phyloP scores from a whole-genome alignment of 1,140 invertebrate species.

The Hirudo medicinalis region DNA sequence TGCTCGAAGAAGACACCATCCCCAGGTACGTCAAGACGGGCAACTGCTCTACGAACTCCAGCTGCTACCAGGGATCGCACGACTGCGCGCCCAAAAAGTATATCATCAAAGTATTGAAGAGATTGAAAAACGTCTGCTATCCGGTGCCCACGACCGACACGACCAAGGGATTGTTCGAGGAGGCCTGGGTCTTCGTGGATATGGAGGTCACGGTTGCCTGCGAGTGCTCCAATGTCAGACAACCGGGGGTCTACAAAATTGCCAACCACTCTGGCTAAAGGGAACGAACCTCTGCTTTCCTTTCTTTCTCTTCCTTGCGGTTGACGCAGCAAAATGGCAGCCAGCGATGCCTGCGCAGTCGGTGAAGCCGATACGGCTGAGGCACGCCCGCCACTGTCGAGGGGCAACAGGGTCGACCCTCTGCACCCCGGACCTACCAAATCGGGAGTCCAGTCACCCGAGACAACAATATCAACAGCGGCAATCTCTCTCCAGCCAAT shows the following conservation, averaged over 20 bases:
- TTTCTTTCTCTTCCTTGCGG: too few relatives aligned
- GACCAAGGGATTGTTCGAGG: background rate
- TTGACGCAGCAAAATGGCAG: too few relatives aligned
- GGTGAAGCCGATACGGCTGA: too few relatives aligned
- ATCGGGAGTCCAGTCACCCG: too few relatives aligned
- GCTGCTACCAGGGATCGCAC: background rate
- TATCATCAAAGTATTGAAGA: background rate
- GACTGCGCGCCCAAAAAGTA: slow-evolving; percentile 3
- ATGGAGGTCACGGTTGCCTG: slow-evolving; percentile 9
- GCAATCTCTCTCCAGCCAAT: too few relatives aligned
- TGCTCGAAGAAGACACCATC: background rate
- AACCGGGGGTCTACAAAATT: background rate
- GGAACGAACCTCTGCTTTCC: too few relatives aligned
- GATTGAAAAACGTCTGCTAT: background rate
- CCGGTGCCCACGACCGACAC: background rate
- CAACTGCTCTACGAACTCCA: background rate
- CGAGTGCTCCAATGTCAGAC: background rate
- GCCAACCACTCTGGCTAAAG: too few relatives aligned
- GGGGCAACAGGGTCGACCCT: too few relatives aligned
- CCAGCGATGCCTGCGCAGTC: too few relatives aligned
- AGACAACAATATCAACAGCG: too few relatives aligned
- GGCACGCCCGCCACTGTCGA: too few relatives aligned
- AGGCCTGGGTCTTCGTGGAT: background rate
- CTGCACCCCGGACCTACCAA: too few relatives aligned
- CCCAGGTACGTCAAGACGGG: background rate